Evolutionary conservation across 64 coral and sea anemone species (phyloP), one percentile per base, ranked within the genome.

Genomic region (Pachyseris speciosa): DNA sequence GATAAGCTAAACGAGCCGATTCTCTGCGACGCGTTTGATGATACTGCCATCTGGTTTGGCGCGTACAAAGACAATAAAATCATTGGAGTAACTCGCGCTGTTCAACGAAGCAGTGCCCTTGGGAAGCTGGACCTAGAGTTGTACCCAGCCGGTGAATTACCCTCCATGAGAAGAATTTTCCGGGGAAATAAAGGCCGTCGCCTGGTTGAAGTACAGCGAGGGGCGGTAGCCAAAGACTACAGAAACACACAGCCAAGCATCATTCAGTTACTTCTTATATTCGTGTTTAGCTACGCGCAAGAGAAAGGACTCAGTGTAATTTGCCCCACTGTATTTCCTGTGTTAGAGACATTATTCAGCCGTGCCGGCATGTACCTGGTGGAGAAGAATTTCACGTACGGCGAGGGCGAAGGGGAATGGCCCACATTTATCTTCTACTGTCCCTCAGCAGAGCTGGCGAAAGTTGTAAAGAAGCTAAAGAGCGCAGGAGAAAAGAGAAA

Each of bases 121-220:
- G 91, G 91, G 17, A 93, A 93, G 78, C 91, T 93, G 15, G 91
- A 93, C 42, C 43, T 93, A 7, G 91, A 93, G 55, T 37, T 93
- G 36, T 93, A 93, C 16, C 85, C 55, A 4, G 75, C 84, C 26
- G 77, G 91, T 34, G 53, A 64, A 25, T 19, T 93, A 31, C 91
- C 91, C 0, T 80, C 91, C 39, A 80, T 93, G 47, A 52, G 47
- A 24, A 53, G 58, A 52, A 69, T 93, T 42, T 73, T 93, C 37
- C 41, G 34, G 33, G 71, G 37, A 17, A 69, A 88, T 16, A 32
- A 22, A 43, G 67, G 75, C 25, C 72, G 64, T 9, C 36, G 80
- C 30, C 11, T 93, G 28, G 69, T 93, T n/a, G 91, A 93, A 37
- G 84, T 93, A 0, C 91, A 93, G 44, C 91, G 91, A 43, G 84